Evolutionary conservation across 1,140 invertebrate species (phyloP).

Genomic region (Drosophila melanica): DNA sequence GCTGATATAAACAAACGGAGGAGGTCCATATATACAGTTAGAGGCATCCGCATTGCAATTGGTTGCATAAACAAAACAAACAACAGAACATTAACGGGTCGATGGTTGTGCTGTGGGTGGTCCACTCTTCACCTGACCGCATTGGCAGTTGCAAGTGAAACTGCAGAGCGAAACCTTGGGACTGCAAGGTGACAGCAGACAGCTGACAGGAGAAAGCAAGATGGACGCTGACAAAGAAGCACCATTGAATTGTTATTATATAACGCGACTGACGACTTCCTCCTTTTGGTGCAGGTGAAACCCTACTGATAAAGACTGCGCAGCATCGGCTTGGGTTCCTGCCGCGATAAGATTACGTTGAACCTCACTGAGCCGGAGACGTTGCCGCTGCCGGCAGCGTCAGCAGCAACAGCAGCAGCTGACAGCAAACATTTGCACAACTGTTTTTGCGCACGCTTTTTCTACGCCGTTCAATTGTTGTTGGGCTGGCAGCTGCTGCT

Average conservation of each 20-base stretch:
- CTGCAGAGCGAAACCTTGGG: conserved; percentile 2
- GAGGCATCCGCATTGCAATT: conserved; percentile 28
- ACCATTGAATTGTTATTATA: conserved; percentile 25
- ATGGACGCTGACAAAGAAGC: conserved; percentile 15
- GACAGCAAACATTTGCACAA: conserved; percentile 69
- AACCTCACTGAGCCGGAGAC: conserved; percentile 24
- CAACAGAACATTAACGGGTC: conserved; percentile 16
- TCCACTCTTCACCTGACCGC: conserved; percentile 1
- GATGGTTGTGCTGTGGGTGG: conserved; percentile 29
- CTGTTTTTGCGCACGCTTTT: conserved; percentile 29
- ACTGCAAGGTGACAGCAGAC: conserved; percentile 8
- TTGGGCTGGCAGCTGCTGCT: not conserved
- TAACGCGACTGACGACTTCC: conserved; percentile 23
- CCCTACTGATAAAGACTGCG: conserved; percentile 18
- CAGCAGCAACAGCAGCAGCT: conserved; percentile 16
- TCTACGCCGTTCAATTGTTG: conserved; percentile 6
- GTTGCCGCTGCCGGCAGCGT: not conserved
- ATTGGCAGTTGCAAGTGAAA: conserved; percentile 14
- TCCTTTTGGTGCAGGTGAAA: conserved; percentile 23
- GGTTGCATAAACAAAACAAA: conserved; percentile 54
- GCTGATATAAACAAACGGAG: conserved; percentile 45
- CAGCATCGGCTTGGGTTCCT: conserved; percentile 12
- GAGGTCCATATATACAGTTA: conserved; percentile 28
- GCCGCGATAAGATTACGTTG: conserved; percentile 63
- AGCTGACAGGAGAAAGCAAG: conserved; percentile 21